phyloP scores from a whole-genome alignment of 2,888 invertebrate genomes.

The Zygaena filipendulae region DNA sequence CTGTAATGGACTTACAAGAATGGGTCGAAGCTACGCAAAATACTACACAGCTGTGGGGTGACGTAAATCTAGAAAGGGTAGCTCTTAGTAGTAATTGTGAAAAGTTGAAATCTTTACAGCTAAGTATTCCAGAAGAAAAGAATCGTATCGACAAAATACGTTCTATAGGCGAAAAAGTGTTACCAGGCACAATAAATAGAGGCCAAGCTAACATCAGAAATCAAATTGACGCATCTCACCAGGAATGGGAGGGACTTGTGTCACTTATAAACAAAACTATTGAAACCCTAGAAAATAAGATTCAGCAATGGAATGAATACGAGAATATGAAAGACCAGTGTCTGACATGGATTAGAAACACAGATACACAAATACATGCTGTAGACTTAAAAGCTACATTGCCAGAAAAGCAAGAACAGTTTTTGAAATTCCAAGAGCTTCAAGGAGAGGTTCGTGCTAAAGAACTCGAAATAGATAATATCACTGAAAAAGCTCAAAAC shows the following conservation, averaged over 20 bases:
- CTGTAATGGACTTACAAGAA: slow-evolving; percentile 86
- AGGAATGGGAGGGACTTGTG: slow-evolving; percentile 88
- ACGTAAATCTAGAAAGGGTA: slow-evolving; percentile 84
- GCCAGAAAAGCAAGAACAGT: slow-evolving; percentile 84
- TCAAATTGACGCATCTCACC: slow-evolving; percentile 88
- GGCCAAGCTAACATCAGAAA: slow-evolving; percentile 88
- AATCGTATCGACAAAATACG: slow-evolving; percentile 84
- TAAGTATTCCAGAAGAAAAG: slow-evolving; percentile 87
- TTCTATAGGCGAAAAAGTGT: slow-evolving; percentile 87
- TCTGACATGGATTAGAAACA: slow-evolving; percentile 86
- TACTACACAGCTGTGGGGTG: slow-evolving; percentile 85
- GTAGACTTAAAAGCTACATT: slow-evolving; percentile 87
- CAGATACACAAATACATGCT: slow-evolving; percentile 88
- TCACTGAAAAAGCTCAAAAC: slow-evolving; percentile 91
- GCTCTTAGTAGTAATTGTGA: slow-evolving; percentile 89
- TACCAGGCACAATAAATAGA: slow-evolving; percentile 84
- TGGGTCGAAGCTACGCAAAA: slow-evolving; percentile 88
- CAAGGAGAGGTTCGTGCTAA: slow-evolving; percentile 92
- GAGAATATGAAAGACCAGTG: slow-evolving; percentile 88
- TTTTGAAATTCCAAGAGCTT: slow-evolving; percentile 80
- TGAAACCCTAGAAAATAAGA: slow-evolving; percentile 81
- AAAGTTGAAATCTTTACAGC: slow-evolving; percentile 81
- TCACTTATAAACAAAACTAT: slow-evolving; percentile 83
- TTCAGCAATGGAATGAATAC: slow-evolving; percentile 93
- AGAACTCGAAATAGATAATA: slow-evolving; percentile 91